A percentile compares a stretch with the other conserved stretches of the same genome.
phyloP scores from a whole-genome alignment of 2,888 invertebrate species.

The Xestobium rufovillosum region DNA sequence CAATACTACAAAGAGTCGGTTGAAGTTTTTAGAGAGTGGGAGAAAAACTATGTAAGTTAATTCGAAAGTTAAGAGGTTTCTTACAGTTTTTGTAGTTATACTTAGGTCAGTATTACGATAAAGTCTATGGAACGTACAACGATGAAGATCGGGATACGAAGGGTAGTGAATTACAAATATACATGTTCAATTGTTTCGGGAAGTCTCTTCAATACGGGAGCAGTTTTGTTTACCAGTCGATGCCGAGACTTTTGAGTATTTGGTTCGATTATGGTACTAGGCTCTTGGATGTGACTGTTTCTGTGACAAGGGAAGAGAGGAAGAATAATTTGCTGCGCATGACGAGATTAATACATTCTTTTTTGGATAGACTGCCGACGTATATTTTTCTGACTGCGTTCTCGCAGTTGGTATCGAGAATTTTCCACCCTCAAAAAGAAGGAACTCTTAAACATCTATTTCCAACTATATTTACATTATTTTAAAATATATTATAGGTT shows the following conservation, averaged over 20 bases:
- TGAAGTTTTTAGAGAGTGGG: slow-evolving; percentile 69
- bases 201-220: slow-evolving; percentile 77
- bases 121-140: slow-evolving; percentile 56
- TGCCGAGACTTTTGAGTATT: slow-evolving; percentile 87
- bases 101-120: slow-evolving; percentile 73
- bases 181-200: slow-evolving; percentile 61
- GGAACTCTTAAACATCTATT: slow-evolving; percentile 46
- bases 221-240: slow-evolving; percentile 87
- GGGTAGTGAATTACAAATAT: slow-evolving; percentile 53
- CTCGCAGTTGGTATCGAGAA: slow-evolving; percentile 89
- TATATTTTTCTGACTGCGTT: slow-evolving; percentile 88
- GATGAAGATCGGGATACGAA: slow-evolving; percentile 50
- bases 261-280: slow-evolving; percentile 79
- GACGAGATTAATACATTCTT: slow-evolving; percentile 58
- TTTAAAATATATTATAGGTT: no score
- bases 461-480: no score
- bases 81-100: slow-evolving; percentile 52
- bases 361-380: slow-evolving; percentile 60
- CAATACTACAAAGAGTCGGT: slow-evolving; percentile 76
- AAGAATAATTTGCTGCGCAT: slow-evolving; percentile 42
- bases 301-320: slow-evolving; percentile 32
- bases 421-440: slow-evolving; percentile 80
- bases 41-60: slow-evolving; percentile 70
- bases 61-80: no score
- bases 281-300: slow-evolving; percentile 44